These are phyloP conservation scores for Orycteropus afer DNA, from an alignment of 2,113 vertebrate genomes.

Conservation along the genomic window DNA sequence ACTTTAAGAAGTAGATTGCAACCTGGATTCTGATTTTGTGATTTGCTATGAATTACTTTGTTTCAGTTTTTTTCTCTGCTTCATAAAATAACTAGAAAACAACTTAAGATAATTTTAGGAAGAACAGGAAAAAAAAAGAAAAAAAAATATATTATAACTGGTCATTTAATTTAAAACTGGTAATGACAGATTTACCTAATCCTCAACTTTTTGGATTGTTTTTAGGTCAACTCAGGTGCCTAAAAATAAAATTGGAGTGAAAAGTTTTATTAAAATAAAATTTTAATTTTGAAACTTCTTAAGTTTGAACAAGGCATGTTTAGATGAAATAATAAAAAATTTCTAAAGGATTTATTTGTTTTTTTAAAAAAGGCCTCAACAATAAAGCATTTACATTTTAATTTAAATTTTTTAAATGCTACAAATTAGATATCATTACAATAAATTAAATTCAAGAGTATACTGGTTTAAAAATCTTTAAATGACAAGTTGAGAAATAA, in stretches of 20 bases:
- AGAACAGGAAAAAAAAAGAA: neutral
- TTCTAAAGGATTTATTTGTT: neutral
- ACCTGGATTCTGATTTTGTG: neutral
- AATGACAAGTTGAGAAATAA: neutral
- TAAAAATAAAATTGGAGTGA: constrained; percentile 19
- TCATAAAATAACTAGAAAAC: neutral
- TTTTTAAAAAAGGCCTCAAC: neutral
- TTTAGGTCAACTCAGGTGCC: neutral
- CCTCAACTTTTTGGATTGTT: neutral
- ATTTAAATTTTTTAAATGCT: neutral
- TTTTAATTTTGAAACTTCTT: constrained; percentile 13
- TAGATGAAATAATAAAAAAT: neutral
- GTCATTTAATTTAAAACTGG: neutral
- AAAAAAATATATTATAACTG: neutral
- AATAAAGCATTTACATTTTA: neutral
- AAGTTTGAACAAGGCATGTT: constrained; percentile 20
- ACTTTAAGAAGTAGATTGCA: neutral
- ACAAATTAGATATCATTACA: neutral
- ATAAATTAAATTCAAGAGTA: constrained; percentile 10
- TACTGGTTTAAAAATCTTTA: constrained; percentile 23
- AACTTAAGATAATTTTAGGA: neutral
- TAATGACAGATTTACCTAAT: neutral
- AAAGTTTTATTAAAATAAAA: constrained; percentile 31
- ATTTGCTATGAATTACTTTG: neutral
- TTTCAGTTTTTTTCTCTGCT: constrained; percentile 17